phyloP scores from a whole-genome alignment of 2,797 vertebrate genomes.

The Sebastes kiyomatsui region DNA sequence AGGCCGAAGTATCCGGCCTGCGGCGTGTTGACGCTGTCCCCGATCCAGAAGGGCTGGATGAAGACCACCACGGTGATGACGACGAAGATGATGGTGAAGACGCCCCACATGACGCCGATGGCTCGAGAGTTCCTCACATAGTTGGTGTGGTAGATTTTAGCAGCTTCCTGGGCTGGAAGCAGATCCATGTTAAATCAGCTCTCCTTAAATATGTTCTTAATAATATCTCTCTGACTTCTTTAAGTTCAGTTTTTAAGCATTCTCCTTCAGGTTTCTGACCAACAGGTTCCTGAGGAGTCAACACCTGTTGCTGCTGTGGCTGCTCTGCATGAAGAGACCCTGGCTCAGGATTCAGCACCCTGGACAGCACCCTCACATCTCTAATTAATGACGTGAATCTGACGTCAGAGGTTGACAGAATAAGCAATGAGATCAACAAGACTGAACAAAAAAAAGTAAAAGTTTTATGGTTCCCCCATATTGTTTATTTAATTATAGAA shows the following conservation, averaged over 20 bases:
- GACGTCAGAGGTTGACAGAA: constrained; percentile 26
- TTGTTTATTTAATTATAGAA: too few relatives aligned
- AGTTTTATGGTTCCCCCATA: too few relatives aligned
- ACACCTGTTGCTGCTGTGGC: neutral
- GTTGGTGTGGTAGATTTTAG: constrained; percentile 97
- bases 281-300: neutral
- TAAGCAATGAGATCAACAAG: neutral
- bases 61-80: constrained; percentile 94
- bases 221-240: neutral
- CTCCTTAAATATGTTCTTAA: neutral
- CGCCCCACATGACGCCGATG: constrained; percentile 94
- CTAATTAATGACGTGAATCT: neutral
- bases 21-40: constrained; percentile 94
- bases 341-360: constrained; percentile 54
- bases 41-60: constrained; percentile 98
- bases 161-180: constrained; percentile 94
- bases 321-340: neutral
- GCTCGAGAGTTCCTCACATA: constrained; percentile 95
- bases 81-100: constrained; percentile 94
- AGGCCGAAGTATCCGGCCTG: constrained; percentile 97
- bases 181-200: constrained; percentile 76
- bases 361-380: constrained; percentile 57
- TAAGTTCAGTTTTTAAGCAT: too few relatives aligned
- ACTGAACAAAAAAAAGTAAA: too few relatives aligned
- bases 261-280: neutral